These are phyloP conservation scores for Andrena chrysosceles DNA, from an alignment of 2,888 invertebrate species.

Conservation along the genomic window DNA sequence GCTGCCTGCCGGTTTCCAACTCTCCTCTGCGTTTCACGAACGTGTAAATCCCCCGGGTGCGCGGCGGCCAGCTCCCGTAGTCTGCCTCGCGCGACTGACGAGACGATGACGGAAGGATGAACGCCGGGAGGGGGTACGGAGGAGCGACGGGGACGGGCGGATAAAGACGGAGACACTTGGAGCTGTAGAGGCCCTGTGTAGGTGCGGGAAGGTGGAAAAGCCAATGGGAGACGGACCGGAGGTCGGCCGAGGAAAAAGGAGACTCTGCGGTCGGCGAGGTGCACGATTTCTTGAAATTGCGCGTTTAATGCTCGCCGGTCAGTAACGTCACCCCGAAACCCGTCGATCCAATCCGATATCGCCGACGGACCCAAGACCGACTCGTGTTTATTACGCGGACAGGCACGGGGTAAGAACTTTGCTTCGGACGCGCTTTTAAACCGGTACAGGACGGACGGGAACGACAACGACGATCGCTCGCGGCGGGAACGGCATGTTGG, in stretches of 20 bases:
- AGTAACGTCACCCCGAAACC: constrained; percentile 25
- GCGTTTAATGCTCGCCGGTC: constrained; percentile 15
- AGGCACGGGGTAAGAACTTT: constrained; percentile 55
- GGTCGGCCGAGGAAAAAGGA: not conserved
- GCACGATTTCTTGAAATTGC: not conserved
- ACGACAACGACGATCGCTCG: constrained; percentile 65
- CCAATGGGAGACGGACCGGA: not conserved
- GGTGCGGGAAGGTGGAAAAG: not conserved
- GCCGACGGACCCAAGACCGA: not conserved
- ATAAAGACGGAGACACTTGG: constrained; percentile 1
- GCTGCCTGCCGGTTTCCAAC: constrained; percentile 34
- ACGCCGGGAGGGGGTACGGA: constrained; percentile 23
- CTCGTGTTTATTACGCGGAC: constrained; percentile 8
- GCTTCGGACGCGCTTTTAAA: constrained; percentile 71
- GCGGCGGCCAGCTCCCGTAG: constrained; percentile 21
- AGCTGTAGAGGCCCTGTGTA: not conserved
- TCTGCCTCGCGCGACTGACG: constrained; percentile 40
- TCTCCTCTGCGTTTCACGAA: constrained; percentile 55
- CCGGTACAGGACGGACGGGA: constrained; percentile 75
- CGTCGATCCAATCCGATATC: not conserved
- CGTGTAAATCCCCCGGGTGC: constrained; percentile 45
- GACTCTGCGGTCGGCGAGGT: not conserved
- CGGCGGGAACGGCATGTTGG: constrained; percentile 79
- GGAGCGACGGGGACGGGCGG: constrained; percentile 26
- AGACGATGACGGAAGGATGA: constrained; percentile 50